Conservation (phyloP, 1,140 invertebrate genomes). For the Bombus balteatus region DNA sequence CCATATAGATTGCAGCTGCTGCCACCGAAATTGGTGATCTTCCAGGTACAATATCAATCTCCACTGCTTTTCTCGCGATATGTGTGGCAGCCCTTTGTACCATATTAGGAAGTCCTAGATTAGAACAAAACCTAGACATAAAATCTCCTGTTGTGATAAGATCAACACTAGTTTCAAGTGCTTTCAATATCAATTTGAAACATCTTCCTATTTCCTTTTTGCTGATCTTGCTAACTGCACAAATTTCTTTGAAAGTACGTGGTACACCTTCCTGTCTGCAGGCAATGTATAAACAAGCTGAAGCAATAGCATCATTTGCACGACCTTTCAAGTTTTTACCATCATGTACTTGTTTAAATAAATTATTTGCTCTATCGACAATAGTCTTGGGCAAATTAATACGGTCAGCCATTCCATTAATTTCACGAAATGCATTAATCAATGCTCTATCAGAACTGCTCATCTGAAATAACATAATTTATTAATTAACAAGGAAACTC, state of each 20-base stretch:
- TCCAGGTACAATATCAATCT: conserved; percentile 98
- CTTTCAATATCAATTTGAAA: conserved; percentile 97
- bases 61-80: conserved; percentile 98
- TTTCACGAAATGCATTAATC: conserved; percentile 98
- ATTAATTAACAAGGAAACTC: not conserved
- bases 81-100: conserved; percentile 98
- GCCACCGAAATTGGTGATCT: conserved; percentile 99
- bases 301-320: conserved; percentile 98
- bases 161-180: conserved; percentile 97
- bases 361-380: conserved; percentile 96
- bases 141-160: conserved; percentile 99
- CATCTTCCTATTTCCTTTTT: conserved; percentile 99
- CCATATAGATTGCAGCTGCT: conserved; percentile 99
- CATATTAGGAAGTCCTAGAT: conserved; percentile 92
- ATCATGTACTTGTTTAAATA: conserved; percentile 99
- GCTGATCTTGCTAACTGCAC: conserved; percentile 98
- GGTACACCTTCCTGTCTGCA: conserved; percentile 99
- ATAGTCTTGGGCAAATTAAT: conserved; percentile 98
- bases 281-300: conserved; percentile 99
- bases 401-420: conserved; percentile 98
- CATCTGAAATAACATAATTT: conserved; percentile 83
- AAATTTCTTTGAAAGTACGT: conserved; percentile 99
- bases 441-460: conserved; percentile 96
- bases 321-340: conserved; percentile 96
- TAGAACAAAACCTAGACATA: conserved; percentile 96